Percentiles rank a stretch among this genome's conserved stretches.
Conservation (phyloP, 2,113 vertebrate genomes). For the Penelope pileata region DNA sequence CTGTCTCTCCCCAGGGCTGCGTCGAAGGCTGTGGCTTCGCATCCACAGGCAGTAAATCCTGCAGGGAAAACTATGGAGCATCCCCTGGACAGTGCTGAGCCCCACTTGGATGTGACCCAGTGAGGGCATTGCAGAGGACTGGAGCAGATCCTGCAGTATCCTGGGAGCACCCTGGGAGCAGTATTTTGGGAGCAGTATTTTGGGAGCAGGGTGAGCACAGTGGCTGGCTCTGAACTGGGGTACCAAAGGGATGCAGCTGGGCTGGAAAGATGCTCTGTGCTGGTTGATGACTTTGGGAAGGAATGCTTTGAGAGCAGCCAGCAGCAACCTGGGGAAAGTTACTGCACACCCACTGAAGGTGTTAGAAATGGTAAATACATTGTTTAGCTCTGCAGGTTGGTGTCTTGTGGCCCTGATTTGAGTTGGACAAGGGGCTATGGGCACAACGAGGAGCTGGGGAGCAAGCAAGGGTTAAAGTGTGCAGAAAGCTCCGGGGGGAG, state of each 20-base stretch:
- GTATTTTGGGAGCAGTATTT: background rate
- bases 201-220: background rate
- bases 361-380: background rate
- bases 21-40: conserved; percentile 36
- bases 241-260: background rate
- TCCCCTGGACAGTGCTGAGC: background rate
- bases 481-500: background rate
- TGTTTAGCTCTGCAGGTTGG: background rate
- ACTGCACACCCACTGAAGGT: background rate
- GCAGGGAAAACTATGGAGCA: background rate
- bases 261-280: background rate
- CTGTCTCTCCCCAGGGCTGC: conserved; percentile 9
- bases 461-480: background rate
- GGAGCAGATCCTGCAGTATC: background rate
- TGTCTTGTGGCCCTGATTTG: fast-evolving
- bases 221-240: fast-evolving
- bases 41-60: conserved; percentile 1
- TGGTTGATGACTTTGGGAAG: background rate
- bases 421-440: background rate
- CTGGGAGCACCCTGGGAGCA: no score
- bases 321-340: background rate
- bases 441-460: background rate
- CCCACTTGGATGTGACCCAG: background rate
- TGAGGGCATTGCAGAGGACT: background rate
- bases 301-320: fast-evolving